A percentile compares a stretch with the other conserved stretches of the same genome.
These are phyloP conservation scores for Resseliella maxima DNA, from an alignment of 2,888 invertebrate species.

Conservation along the genomic window DNA sequence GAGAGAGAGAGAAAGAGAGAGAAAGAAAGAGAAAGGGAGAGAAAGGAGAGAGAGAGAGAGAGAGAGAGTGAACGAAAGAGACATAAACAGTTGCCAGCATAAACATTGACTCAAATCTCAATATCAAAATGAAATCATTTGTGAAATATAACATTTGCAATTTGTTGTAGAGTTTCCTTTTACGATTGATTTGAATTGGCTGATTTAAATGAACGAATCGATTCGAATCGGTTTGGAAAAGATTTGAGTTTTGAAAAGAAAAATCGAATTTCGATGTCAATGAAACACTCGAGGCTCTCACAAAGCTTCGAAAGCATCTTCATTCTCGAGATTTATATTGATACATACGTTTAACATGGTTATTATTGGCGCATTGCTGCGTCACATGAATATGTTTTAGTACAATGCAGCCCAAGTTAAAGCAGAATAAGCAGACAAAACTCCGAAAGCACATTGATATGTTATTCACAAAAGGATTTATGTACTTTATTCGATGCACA, in stretches of 20 bases:
- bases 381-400: not conserved
- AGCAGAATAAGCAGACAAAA: not conserved
- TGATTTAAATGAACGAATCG: not conserved
- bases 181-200: not conserved
- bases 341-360: not conserved
- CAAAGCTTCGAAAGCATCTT: not conserved
- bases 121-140: not conserved
- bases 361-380: not conserved
- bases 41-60: no score
- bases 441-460: not conserved
- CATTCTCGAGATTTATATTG: not conserved
- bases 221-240: not conserved
- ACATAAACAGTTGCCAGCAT: not conserved
- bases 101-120: not conserved
- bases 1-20: no score
- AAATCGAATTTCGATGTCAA: not conserved
- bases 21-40: no score
- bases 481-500: not conserved
- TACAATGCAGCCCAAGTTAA: not conserved
- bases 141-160: no score
- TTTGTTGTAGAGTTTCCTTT: not conserved
- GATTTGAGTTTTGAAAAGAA: not conserved
- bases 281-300: not conserved
- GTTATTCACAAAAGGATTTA: conserved; percentile 9
- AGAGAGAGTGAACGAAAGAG: no score